Evolutionary conservation across 2,888 invertebrate species (phyloP), one percentile per base, ranked within the genome.

Genomic region (Pristionchus exspectatus): DNA sequence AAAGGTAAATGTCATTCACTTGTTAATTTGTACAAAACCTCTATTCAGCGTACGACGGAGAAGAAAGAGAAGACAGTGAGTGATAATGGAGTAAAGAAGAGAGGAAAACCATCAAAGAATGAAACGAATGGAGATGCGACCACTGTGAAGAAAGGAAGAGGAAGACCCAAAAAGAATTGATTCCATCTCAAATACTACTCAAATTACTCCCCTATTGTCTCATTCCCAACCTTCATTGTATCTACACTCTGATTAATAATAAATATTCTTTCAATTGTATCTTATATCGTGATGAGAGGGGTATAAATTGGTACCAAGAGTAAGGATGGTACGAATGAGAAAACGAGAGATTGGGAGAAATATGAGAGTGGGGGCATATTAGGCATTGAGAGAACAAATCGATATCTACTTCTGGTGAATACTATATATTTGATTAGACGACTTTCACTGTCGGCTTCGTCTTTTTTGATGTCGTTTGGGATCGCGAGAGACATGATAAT

Each of bases 41-140:
- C 33, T 21, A 18, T 59, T 18, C 59, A 59, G 59, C 21, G 21
- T 18, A 59, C 3, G 24, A 33, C 18, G 24, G 50, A 33, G 38
- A 30, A 81, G 38, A 81, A 50, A 18, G 81, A 30, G 81, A 50
- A 44, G 81, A 81, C 27, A 81, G 38, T n/a, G 81, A 38, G 18
- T 27, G 81, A 38, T 30, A 81, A 81, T n/a, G 12, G 44, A 81
- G 81, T 27, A 44, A 81, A 30, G 18, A 50, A 30, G 81, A 33
- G 81, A 33, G 69, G 69, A 69, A 69, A 10, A 69, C 69, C 27
- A 30, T 12, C 27, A 27, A 30, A 30, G 69, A 30, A 50, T 30
- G 81, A 38, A 30, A 81, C 27, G 14, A 30, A 81, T n/a, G 30
- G 81, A 81, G 81, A 59, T 21, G 21, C 14, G 59, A 18, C 18